Evolutionary conservation across 2,888 invertebrate species (phyloP).

Genomic region (Amphipoea oculea): DNA sequence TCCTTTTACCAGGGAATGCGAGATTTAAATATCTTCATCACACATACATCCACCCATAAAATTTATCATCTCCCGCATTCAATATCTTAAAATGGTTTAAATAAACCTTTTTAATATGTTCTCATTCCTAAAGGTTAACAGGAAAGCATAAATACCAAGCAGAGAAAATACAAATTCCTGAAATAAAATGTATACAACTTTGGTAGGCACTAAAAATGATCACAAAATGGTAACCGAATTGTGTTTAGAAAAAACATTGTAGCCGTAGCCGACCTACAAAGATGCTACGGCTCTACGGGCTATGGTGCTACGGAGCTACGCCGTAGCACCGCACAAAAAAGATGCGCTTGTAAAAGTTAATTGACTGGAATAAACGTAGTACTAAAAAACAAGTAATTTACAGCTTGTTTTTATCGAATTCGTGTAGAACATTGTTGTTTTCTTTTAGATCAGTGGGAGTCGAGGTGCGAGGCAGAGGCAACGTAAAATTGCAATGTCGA

Average conservation of each 20-base stretch:
- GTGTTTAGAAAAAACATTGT: constrained; percentile 59
- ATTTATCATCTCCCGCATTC: not conserved
- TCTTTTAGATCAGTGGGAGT: constrained; percentile 52
- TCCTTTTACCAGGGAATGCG: not conserved
- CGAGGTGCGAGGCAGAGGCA: constrained; percentile 43
- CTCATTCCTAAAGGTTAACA: not conserved
- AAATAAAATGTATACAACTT: constrained; percentile 32
- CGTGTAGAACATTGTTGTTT: constrained; percentile 62
- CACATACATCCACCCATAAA: not conserved
- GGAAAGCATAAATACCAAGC: not conserved
- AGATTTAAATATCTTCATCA: not conserved
- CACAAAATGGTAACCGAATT: constrained; percentile 45
- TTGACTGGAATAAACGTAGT: constrained; percentile 71
- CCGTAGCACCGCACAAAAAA: constrained; percentile 71
- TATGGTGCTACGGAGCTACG: constrained; percentile 65
- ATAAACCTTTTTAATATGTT: not conserved
- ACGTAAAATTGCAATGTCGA: constrained; percentile 40
- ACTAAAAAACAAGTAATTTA: constrained; percentile 67
- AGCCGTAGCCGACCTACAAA: constrained; percentile 67
- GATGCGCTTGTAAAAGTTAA: constrained; percentile 74
- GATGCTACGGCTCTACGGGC: constrained; percentile 65
- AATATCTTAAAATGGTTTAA: constrained; percentile 5
- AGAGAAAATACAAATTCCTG: constrained; percentile 1
- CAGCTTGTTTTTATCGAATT: constrained; percentile 65
- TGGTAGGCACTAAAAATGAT: constrained; percentile 34